Percentiles rank a stretch among this genome's conserved stretches.
These are phyloP conservation scores for Dendrolimus kikuchii DNA, from an alignment of 1,140 invertebrate species.

Conservation along the genomic window DNA sequence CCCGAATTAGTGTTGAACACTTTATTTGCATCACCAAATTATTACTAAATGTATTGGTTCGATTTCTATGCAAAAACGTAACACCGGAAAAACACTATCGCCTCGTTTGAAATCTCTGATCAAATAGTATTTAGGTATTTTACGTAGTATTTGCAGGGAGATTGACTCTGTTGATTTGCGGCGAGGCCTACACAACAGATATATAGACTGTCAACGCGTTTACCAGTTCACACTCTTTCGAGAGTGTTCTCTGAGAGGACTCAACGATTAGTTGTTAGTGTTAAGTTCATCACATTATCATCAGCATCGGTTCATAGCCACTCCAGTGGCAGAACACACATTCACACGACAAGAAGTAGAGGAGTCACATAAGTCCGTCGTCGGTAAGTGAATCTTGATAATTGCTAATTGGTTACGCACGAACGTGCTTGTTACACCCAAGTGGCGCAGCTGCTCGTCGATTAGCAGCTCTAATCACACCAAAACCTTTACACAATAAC, in stretches of 20 bases:
- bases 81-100: slow-evolving; percentile 2
- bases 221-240: slow-evolving; percentile 38
- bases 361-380: slow-evolving; percentile 36
- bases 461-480: slow-evolving; percentile 17
- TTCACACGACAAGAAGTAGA: slow-evolving; percentile 23
- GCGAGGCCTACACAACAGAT: slow-evolving; percentile 35
- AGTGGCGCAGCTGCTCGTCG: slow-evolving; percentile 2
- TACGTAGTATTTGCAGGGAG: slow-evolving; percentile 52
- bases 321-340: slow-evolving; percentile 48
- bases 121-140: slow-evolving; percentile 60
- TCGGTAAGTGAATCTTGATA: slow-evolving; percentile 34
- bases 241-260: slow-evolving; percentile 46
- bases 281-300: slow-evolving; percentile 48
- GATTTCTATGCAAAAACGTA: too few relatives aligned
- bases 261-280: slow-evolving; percentile 21
- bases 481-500: slow-evolving; percentile 9
- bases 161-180: slow-evolving; percentile 45
- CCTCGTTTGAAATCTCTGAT: slow-evolving; percentile 41
- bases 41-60: too few relatives aligned
- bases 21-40: too few relatives aligned
- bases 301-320: slow-evolving; percentile 54
- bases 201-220: slow-evolving; percentile 37
- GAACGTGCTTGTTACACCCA: slow-evolving; percentile 11
- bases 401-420: slow-evolving; percentile 32
- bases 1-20: too few relatives aligned